Evolutionary conservation across 2,797 vertebrate genomes (phyloP), one percentile per base, ranked within the genome.

Genomic region (Falco concolor): DNA sequence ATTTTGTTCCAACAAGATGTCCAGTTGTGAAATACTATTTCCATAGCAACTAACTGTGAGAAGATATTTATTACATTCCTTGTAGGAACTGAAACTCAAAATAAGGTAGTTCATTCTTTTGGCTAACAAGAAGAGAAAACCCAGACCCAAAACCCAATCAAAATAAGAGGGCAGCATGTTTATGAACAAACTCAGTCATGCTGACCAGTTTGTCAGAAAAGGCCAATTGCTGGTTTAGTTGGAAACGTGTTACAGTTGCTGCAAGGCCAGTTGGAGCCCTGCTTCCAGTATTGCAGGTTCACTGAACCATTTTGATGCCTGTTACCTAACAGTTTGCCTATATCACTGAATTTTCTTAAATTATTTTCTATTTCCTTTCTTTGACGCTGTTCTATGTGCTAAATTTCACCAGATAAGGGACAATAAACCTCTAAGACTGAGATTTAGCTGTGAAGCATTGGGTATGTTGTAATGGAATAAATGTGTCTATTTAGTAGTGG

Each of bases 11-110:
- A 88, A 2, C 40, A 65, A 65, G 59, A 93, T 53, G 77, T 95
- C 70, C 80, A 38, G 45, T 88, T 95, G 56, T 76, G 74, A 81
- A 83, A 34, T 90, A 42, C 54, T 84, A 74, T 94, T 93, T 90
- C 91, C 88, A 84, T 93, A 92, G 95, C 92, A 96, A 94, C 89
- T 56, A 82, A 63, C 52, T 49, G 27, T 67, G 36, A 83, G 81
- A 81, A 93, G 83, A 63, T 70, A 28, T 2, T 65, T 64, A 36
- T 38, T 89, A 57, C 6, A 7, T 87, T 92, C 40, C 56, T 74
- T 63, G 20, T 60, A 87, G 56, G 56, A 87, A 23, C 28, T 63
- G 56, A 60, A 87, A 67, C 52, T 90, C 27, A n/a, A 45, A 64
- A 87, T 89, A 27, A 42, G 38, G 47, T 75, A 47, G 16, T 54